Evolutionary conservation across 1,140 invertebrate genomes (phyloP), one percentile per base, ranked within the genome.

Genomic region (Lanistes nyassanus): DNA sequence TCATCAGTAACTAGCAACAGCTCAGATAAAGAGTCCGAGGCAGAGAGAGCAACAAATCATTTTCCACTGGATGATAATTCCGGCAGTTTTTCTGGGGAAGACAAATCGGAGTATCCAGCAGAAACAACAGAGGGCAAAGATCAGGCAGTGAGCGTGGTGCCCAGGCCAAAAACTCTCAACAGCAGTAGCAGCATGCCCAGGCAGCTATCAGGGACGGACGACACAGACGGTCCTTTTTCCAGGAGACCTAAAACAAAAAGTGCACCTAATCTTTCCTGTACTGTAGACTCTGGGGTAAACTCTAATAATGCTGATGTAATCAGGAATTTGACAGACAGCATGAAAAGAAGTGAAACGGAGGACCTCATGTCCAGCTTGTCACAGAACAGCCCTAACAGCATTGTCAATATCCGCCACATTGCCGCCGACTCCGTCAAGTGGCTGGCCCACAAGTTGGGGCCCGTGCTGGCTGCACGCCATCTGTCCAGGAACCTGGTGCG

Each of bases 361-460:
- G 87, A 88, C 72, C 84, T 88, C 11, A 80, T 80, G 72, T 79
- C 47, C 69, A 81, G 72, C 56, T 80, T 85, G 80, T 81, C 83
- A 62, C 70, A 82, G 3, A 77, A 81, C 47, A 82, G 77, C 23
- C 76, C 80, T 21, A 77, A 73, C 37, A 80, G 81, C 36, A 78
- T 82, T 26, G 51, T 85, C 64, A 91, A 91, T 77, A 95, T 97
- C 78, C 95, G 94, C 0, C 95, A 98, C 86, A 95, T 98, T 91
- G 95, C 95, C 82, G 92, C 93, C 0, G 96, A 98, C 84, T 97
- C 95, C 84, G 90, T 98, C 0, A 93, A 96, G 58, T 98, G 96
- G 97, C 86, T 99, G 31, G 93, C 96, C 1, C 95, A 98, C 90
- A 92, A 96, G 80, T 89, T 99, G n/a, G 98, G 98, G 0, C 97